Percentiles rank a stretch among this genome's conserved stretches.
Conservation (phyloP, 2,797 vertebrate genomes). For the Hybognathus amarus region DNA sequence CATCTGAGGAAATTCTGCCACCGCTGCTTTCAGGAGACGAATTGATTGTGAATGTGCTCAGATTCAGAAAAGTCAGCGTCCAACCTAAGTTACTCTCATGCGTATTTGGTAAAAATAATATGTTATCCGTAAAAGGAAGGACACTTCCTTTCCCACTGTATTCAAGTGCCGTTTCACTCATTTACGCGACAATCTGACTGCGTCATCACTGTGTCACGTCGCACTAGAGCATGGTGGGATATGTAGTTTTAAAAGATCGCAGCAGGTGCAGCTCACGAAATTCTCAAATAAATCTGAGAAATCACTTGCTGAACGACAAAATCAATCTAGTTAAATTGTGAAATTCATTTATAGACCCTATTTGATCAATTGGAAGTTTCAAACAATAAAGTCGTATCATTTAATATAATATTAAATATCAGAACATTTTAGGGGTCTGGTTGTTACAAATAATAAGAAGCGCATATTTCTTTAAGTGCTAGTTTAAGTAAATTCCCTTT, state of each 20-base stretch:
- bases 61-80: neutral
- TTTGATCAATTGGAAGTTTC: neutral
- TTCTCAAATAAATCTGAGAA: neutral
- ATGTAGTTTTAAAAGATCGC: slow-evolving; percentile 31
- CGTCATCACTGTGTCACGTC: slow-evolving; percentile 13
- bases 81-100: neutral
- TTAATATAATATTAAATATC: neutral
- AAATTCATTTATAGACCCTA: neutral
- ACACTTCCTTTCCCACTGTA: slow-evolving; percentile 11
- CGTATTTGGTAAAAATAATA: neutral
- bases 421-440: neutral
- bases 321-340: neutral
- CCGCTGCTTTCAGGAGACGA: neutral
- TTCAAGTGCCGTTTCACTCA: slow-evolving; percentile 37
- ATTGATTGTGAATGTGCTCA: neutral
- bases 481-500: neutral
- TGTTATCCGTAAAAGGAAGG: neutral
- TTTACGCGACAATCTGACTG: slow-evolving; percentile 6
- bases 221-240: slow-evolving; percentile 41
- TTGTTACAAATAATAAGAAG: neutral
- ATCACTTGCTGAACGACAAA: neutral
- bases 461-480: neutral
- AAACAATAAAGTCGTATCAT: too few species aligned
- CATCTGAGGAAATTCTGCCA: neutral
- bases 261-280: slow-evolving; percentile 4